These are phyloP conservation scores for Spilarctia lutea DNA, from an alignment of 2,888 invertebrate genomes.

Conservation along the genomic window DNA sequence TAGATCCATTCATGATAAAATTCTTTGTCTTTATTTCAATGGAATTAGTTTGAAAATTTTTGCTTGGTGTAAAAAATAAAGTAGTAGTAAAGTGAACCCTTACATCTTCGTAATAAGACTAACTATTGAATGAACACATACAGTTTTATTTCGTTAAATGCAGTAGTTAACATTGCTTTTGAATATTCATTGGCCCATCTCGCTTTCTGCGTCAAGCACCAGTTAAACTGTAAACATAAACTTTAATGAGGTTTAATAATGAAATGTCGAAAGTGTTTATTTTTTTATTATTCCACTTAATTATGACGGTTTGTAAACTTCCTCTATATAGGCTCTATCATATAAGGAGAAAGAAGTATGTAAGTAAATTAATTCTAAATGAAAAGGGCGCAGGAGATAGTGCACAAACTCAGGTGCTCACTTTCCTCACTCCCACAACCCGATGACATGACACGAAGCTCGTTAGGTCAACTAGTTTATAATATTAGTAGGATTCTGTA, in stretches of 20 bases:
- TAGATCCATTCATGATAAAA: neutral
- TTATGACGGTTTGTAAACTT: neutral
- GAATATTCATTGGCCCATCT: slow-evolving; percentile 1
- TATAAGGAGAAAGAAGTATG: neutral
- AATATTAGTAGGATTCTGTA: too few species aligned
- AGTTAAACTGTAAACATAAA: neutral
- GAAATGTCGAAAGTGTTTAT: neutral
- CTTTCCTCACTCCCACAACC: too few species aligned
- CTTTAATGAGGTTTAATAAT: neutral
- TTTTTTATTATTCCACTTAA: neutral
- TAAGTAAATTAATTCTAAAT: neutral
- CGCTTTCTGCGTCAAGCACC: slow-evolving; percentile 3
- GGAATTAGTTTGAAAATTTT: neutral
- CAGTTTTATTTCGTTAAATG: neutral
- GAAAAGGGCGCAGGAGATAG: neutral
- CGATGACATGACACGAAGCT: too few species aligned
- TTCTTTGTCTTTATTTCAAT: neutral
- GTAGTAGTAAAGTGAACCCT: neutral
- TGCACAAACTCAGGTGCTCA: too few species aligned
- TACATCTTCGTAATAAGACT: neutral
- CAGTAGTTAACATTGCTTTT: neutral
- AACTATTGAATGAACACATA: neutral
- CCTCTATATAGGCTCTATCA: neutral
- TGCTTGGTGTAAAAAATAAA: neutral
- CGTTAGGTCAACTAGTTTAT: too few species aligned